Evolutionary conservation across 2,888 invertebrate genomes (phyloP), one percentile per base, ranked within the genome.

Genomic region (Himalopsyche japonica): DNA sequence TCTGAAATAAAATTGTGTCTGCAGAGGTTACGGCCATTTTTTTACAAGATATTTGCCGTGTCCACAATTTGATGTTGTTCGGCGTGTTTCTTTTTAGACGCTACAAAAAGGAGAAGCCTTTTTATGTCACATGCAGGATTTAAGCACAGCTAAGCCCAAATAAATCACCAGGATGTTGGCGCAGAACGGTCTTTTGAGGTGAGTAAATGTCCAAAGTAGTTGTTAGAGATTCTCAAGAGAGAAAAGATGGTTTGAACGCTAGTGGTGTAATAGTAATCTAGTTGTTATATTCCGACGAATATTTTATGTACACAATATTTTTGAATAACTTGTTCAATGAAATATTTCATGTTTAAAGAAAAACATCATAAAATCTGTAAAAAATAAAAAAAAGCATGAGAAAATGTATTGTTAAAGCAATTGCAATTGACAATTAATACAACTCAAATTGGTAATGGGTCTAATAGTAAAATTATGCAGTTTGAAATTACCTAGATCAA

Each of bases 51-150:
- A 70, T 70, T 70, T 70, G 70, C 70, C 70, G 70, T 70, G 70
- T 30, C 20, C 70, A 30, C 70, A 70, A 70, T 70, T 70, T 70
- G 70, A 27, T 27, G 70, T 27, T 70, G 70, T 70, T 70, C 24
- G 15, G 70, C 70, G 27, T 70, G 70, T 70, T 70, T 70, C 70
- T 70, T 70, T 70, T 70, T 70, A 70, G 76, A 76, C 7, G 34
- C 43, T 24, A 82, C 82, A 79, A 82, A 82, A 82, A 64, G 70
- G 34, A 82, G 82, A 64, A 47, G 82, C 82, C 82, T 82, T 82
- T 82, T 82, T 82, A 30, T 82, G 79, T 82, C 82, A 82, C 82
- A 78, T 82, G 79, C 82, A 82, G 82, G 82, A 64, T n/a, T 32
- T 57, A 27, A 30, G 70, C 43, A 37, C 20, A 49, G 64, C 64